These are phyloP conservation scores for Phalacrocorax aristotelis DNA, from an alignment of 2,113 vertebrate species.

Conservation along the genomic window DNA sequence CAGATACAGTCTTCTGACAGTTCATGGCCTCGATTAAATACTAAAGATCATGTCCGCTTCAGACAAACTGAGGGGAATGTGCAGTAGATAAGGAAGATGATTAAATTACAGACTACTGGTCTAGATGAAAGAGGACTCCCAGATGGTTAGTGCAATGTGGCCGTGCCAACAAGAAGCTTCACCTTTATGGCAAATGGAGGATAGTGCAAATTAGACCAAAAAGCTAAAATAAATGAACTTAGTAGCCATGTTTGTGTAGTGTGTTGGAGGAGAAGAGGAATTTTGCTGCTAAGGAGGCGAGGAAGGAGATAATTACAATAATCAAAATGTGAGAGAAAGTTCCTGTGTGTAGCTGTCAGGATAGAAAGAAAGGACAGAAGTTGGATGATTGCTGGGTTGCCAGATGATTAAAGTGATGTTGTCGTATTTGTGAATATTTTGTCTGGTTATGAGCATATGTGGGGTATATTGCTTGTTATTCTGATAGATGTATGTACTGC, in stretches of 20 bases:
- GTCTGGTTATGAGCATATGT: background rate
- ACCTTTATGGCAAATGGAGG: background rate
- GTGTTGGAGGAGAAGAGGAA: background rate
- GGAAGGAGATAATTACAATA: slow-evolving; percentile 20
- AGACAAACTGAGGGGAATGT: background rate
- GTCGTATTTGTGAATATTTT: slow-evolving; percentile 34
- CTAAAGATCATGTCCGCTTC: background rate
- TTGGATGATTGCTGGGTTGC: slow-evolving; percentile 16
- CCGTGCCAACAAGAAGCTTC: background rate
- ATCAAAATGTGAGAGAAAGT: background rate
- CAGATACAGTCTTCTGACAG: background rate
- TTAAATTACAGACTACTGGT: background rate
- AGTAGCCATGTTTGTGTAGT: background rate
- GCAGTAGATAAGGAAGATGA: background rate
- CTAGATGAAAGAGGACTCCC: background rate
- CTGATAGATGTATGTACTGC: background rate
- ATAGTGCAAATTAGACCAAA: background rate
- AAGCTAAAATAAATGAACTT: background rate
- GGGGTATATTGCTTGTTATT: background rate
- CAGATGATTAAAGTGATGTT: background rate
- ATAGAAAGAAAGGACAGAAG: slow-evolving; percentile 11
- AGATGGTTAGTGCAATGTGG: background rate
- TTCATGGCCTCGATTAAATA: background rate
- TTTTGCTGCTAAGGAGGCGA: background rate
- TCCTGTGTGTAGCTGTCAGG: background rate